These are phyloP conservation scores for Malurus alboscapulatus DNA, from an alignment of 2,113 vertebrate genomes.

Conservation along the genomic window DNA sequence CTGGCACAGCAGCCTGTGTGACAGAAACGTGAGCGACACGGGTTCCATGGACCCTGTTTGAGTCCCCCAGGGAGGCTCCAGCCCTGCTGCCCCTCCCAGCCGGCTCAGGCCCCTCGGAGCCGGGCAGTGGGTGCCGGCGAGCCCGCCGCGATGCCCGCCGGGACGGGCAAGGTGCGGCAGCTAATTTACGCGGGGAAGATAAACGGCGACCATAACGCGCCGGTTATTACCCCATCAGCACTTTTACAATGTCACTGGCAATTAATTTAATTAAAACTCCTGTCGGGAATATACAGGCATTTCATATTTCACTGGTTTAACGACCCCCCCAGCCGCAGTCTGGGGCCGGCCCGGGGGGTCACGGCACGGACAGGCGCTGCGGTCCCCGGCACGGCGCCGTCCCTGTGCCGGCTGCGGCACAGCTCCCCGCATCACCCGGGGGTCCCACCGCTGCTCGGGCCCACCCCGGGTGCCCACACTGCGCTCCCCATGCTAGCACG, in stretches of 20 bases:
- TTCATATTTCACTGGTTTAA: constrained; percentile 79
- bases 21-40: accelerated
- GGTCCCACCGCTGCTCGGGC: background rate
- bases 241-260: constrained; percentile 76
- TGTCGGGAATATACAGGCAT: constrained; percentile 67
- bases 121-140: background rate
- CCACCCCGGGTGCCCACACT: background rate
- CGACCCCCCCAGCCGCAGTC: constrained; percentile 3
- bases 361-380: background rate
- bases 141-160: background rate
- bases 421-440: background rate
- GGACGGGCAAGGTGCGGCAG: constrained; percentile 52
- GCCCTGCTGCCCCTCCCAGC: background rate
- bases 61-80: background rate
- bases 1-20: background rate
- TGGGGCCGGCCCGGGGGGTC: background rate
- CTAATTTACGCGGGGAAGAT: constrained; percentile 66
- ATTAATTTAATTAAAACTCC: constrained; percentile 84
- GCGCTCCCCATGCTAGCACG: background rate
- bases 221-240: constrained; percentile 79
- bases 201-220: constrained; percentile 49
- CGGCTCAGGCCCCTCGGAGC: background rate
- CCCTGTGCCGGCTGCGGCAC: background rate
- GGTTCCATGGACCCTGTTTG: background rate
- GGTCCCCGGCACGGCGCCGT: background rate